Evolutionary conservation across 1,140 invertebrate species (phyloP), one percentile per base, ranked within the genome.

Genomic region (Agrypnia vestita): DNA sequence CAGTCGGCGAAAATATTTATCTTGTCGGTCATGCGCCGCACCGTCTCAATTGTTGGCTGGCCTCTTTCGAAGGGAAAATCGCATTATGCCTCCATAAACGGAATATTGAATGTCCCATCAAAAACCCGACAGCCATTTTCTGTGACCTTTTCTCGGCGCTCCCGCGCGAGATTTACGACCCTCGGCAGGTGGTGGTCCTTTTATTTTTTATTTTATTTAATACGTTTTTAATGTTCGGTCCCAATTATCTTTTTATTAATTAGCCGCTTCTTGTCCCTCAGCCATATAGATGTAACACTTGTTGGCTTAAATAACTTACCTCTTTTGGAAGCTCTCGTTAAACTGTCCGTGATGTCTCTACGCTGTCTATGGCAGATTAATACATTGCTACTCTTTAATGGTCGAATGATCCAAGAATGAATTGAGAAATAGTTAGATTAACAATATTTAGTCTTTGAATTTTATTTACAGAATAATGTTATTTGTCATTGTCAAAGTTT

Each of bases 191-290:
- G 81, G 35, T 25, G 78, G 55, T 15, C 12, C 21, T 82, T 75
- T 78, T 75, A n/a, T 75, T 55, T 69, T n/a, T n/a, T n/a, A n/a
- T 35, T 17, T 55, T 13, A 43, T 74, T 43, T 43, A 44, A 17
- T 75, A 19, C 55, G 17, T 62, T 49, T 82, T 82, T 56, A 71
- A 79, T 43, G 80, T 67, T 72, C 80, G 67, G 71, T 71, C 25
- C 76, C 76, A 75, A 81, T 81, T 78, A 78, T 61, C 55, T 76
- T 75, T 78, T 81, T 81, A 81, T 81, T 81, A 81, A 81, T 78
- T 81, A 69, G 71, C 55, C 74, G 69, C 73, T 74, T 78, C 69
- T 59, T 12, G 25, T 15, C 17, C 49, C 78, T 43, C 44, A 44
- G 12, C 69, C 13, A n/a, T n/a, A 6, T 35, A 35, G 25, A 35